Conservation (phyloP, 2,797 vertebrate genomes). For the Hemitrygon akajei region DNA sequence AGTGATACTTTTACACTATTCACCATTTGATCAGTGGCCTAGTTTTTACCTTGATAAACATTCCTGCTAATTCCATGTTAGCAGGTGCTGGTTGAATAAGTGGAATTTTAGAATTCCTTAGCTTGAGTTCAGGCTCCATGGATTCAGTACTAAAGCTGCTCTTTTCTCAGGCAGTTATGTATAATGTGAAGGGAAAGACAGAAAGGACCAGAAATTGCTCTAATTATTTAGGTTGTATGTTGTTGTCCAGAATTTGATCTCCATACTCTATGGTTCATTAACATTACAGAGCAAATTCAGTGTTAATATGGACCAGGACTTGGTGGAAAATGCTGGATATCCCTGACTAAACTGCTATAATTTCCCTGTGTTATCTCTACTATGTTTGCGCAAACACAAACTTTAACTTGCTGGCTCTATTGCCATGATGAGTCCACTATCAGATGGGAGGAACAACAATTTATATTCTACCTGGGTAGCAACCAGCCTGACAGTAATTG, state of each 20-base stretch:
- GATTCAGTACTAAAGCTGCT: neutral
- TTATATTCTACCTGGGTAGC: no score
- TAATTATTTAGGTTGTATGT: neutral
- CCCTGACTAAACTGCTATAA: no score
- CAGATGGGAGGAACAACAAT: no score
- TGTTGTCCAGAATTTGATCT: neutral
- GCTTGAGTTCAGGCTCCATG: neutral
- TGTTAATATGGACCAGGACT: neutral
- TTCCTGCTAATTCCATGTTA: neutral
- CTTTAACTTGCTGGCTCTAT: no score
- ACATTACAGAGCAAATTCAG: neutral
- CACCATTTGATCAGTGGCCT: neutral
- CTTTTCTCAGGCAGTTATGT: neutral
- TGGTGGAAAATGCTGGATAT: no score
- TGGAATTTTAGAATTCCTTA: neutral
- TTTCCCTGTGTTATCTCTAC: no score
- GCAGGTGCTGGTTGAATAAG: neutral
- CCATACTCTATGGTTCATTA: neutral
- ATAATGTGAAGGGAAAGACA: neutral
- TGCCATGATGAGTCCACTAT: no score
- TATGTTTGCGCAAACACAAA: no score
- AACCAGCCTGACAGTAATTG: no score
- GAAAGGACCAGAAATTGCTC: neutral
- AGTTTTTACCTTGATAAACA: neutral
- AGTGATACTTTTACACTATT: neutral